Evolutionary conservation across 2,113 vertebrate species (phyloP), one percentile per base, ranked within the genome.

Genomic region (Gambusia holbrooki): DNA sequence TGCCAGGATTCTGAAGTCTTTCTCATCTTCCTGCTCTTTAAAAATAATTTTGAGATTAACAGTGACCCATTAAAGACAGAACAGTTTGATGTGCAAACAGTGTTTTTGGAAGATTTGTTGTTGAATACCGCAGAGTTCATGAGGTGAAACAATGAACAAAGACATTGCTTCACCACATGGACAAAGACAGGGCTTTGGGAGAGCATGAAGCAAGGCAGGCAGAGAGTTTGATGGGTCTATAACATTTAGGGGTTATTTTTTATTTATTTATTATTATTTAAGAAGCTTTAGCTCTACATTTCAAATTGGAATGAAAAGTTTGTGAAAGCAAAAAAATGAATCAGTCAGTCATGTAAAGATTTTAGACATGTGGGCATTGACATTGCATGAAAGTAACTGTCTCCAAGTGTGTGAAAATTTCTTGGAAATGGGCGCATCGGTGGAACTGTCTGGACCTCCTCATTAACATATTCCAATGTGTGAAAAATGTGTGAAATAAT

Each of bases 401-500:
- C 30, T 54, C 6, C 30, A 35, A 37, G 29, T 33, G 17, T 32
- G 30, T 22, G 12, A 33, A 25, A 0, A 35, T 65, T 25, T 37
- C 19, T 65, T 63, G 62, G 62, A 63, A 17, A 17, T 69, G 40
- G n/a, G 71, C 66, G 33, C 29, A 14, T 51, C 2, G 5, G 27
- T 37, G 32, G 74, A 76, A 66, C 71, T 66, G 79, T 27, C 72
- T 62, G 27, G 72, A 73, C 71, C 1, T 65, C 64, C 67, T 79
- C n/a, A 85, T 82, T 88, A 83, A 83, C 87, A 87, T 88, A 80
- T 1, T 80, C 30, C 77, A 22, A 30, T 2, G 14, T 61, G 79
- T 89, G 91, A 92, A 83, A 89, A 83, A 91, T 88, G 83, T 76
- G 72, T 80, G 74, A 87, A 91, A 91, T 90, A 88, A 87, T 75